Evolutionary conservation across 2,888 invertebrate genomes (phyloP).

Genomic region (Eilema griseolum): DNA sequence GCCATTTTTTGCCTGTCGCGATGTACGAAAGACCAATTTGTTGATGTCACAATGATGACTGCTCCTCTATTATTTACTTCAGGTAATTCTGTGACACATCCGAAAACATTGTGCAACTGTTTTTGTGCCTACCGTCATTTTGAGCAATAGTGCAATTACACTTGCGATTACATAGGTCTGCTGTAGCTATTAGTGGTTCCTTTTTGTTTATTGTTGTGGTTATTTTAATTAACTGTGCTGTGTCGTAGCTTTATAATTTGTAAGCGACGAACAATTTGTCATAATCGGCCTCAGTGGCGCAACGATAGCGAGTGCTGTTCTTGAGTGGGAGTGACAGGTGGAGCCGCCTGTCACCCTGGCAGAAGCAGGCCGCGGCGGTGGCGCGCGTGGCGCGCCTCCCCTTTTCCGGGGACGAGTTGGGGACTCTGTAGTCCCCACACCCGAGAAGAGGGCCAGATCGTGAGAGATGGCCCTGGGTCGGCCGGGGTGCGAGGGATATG

Average conservation of each 20-base stretch:
- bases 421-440: too few species aligned
- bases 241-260: background rate
- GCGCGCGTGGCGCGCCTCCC: too few species aligned
- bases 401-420: too few species aligned
- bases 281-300: background rate
- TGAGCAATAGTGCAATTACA: conserved; percentile 28
- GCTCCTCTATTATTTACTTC: conserved; percentile 55
- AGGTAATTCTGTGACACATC: conserved; percentile 62
- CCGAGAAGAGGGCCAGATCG: too few species aligned
- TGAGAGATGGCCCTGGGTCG: too few species aligned
- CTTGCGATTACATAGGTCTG: conserved; percentile 32
- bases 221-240: conserved; percentile 3
- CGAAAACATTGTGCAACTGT: conserved; percentile 56
- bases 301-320: too few species aligned
- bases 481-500: too few species aligned
- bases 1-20: conserved; percentile 38
- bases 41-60: conserved; percentile 57
- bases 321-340: too few species aligned
- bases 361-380: too few species aligned
- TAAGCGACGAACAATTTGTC: background rate
- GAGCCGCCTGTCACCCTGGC: too few species aligned
- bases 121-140: conserved; percentile 34
- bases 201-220: conserved; percentile 23
- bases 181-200: conserved; percentile 20
- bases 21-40: conserved; percentile 51